phyloP scores from a whole-genome alignment of 2,113 vertebrate species.

The Tringa solitaria region DNA sequence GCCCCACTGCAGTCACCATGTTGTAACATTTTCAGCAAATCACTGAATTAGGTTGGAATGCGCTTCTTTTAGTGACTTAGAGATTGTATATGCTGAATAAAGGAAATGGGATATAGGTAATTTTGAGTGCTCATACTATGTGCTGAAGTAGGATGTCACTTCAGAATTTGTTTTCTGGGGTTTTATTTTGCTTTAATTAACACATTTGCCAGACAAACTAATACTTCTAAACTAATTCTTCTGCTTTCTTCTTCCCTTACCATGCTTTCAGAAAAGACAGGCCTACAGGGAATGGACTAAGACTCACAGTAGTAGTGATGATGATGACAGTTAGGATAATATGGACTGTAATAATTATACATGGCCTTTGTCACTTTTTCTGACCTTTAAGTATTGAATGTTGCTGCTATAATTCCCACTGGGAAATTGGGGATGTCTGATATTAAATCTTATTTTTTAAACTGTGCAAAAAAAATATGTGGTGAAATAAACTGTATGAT shows the following conservation, averaged over 20 bases:
- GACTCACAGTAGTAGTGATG: constrained; percentile 81
- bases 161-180: constrained; percentile 17
- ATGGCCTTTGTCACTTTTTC: constrained; percentile 37
- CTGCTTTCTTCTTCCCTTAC: constrained; percentile 80
- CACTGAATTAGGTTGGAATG: background rate
- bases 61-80: background rate
- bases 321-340: constrained; percentile 75
- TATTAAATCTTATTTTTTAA: constrained; percentile 50
- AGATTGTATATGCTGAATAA: background rate
- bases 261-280: constrained; percentile 90
- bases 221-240: constrained; percentile 73
- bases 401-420: background rate
- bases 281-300: constrained; percentile 80
- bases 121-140: background rate
- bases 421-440: background rate
- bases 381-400: constrained; percentile 37
- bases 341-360: constrained; percentile 59
- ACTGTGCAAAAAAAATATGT: background rate
- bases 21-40: background rate
- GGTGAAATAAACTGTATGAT: constrained; percentile 29
- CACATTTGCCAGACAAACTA: constrained; percentile 50
- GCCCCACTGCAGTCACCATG: background rate
- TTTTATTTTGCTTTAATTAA: constrained; percentile 33
- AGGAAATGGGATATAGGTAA: background rate
- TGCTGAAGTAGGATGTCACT: constrained; percentile 5